A percentile compares a stretch with the other conserved stretches of the same genome.
Conservation (phyloP, 2,888 invertebrate species). For the Xanthorhoe spadicearia region DNA sequence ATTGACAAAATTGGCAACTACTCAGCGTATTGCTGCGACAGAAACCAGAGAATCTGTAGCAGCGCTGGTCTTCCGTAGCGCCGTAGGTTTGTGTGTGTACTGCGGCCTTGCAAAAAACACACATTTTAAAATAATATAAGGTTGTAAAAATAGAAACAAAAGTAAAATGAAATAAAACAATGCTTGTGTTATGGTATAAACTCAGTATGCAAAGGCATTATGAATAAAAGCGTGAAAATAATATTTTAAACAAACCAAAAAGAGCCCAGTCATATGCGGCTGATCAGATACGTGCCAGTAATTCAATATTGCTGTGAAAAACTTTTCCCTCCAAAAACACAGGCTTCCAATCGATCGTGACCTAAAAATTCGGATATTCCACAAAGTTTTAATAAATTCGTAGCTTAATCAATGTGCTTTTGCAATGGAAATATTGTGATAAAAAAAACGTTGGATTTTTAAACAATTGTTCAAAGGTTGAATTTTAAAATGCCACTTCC, state of each 20-base stretch:
- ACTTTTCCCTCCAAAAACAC: background rate
- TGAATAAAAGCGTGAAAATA: background rate
- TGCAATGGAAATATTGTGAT: slow-evolving; percentile 9
- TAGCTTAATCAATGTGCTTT: slow-evolving; percentile 17
- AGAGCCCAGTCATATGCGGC: background rate
- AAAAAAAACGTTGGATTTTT: background rate
- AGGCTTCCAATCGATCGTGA: background rate
- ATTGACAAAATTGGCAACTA: too few relatives aligned
- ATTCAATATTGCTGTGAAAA: background rate
- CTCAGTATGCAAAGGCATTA: too few relatives aligned
- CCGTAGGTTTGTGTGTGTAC: too few relatives aligned
- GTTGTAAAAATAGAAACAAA: too few relatives aligned
- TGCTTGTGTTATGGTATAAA: too few relatives aligned
- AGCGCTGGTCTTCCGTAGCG: too few relatives aligned
- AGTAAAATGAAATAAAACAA: too few relatives aligned
- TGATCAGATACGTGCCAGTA: background rate
- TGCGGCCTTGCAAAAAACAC: too few relatives aligned
- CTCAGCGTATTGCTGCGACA: too few relatives aligned
- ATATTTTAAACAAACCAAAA: background rate
- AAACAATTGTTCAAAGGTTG: background rate
- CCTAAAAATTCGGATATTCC: background rate
- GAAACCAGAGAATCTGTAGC: too few relatives aligned
- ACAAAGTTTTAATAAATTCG: background rate
- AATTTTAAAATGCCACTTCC: background rate
- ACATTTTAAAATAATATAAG: too few relatives aligned